A percentile compares a stretch with the other conserved stretches of the same genome.
Conservation (phyloP, 2,797 vertebrate genomes). For the Netta rufina region DNA sequence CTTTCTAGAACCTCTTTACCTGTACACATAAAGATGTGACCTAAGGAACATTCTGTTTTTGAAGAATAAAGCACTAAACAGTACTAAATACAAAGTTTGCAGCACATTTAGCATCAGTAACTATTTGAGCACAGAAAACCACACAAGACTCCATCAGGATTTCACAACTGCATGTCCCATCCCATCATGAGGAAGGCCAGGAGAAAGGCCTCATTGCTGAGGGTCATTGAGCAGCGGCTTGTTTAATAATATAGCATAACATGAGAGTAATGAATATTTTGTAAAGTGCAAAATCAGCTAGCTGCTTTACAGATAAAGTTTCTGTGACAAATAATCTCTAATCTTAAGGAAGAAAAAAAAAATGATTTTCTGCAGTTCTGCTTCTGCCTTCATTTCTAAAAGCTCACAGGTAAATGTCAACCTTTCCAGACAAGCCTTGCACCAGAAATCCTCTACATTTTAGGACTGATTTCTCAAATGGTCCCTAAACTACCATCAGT, state of each 20-base stretch:
- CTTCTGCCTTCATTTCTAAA: background rate
- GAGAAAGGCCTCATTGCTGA: background rate
- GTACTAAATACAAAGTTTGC: background rate
- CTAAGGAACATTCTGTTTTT: background rate
- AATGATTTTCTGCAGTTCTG: background rate
- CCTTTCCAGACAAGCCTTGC: background rate
- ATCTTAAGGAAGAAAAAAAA: background rate
- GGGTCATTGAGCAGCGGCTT: background rate
- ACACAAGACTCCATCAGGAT: background rate
- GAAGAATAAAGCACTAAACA: background rate
- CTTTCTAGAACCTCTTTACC: background rate
- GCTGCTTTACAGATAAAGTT: background rate
- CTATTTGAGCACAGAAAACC: background rate
- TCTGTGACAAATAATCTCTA: background rate
- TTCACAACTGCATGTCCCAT: background rate
- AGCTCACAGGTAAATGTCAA: background rate
- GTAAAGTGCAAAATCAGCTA: background rate
- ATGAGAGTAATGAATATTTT: background rate
- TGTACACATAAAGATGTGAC: rapidly evolving
- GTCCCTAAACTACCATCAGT: background rate
- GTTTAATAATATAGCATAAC: background rate
- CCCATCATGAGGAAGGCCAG: background rate
- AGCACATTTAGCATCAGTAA: background rate
- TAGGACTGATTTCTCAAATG: background rate
- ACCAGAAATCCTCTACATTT: background rate